Conservation (phyloP, 2,797 vertebrate genomes). For the Sternotherus odoratus region DNA sequence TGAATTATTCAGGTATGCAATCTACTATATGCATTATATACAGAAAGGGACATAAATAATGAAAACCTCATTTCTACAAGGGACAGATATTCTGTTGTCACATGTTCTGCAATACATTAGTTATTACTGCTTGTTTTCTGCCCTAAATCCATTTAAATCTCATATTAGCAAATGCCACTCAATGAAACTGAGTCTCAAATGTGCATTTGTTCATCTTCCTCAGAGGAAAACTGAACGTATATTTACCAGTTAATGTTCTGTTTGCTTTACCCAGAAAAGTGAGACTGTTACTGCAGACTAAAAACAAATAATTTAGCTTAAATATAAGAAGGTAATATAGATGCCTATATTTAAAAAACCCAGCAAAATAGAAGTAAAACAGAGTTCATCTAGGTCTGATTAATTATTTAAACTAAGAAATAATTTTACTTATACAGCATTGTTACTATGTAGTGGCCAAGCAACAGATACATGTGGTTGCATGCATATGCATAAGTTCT, state of each 20-base stretch:
- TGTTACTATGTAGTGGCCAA: background rate
- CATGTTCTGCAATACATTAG: background rate
- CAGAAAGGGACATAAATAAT: slow-evolving; percentile 13
- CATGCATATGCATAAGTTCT: background rate
- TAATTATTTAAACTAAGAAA: background rate
- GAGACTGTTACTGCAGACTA: background rate
- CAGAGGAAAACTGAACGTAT: background rate
- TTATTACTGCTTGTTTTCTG: slow-evolving; percentile 20
- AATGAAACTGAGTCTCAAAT: background rate
- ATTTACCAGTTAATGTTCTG: background rate
- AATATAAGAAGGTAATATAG: background rate
- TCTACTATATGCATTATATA: slow-evolving; percentile 19
- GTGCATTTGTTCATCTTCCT: background rate
- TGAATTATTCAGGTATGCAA: background rate
- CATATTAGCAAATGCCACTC: background rate
- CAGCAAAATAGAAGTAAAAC: background rate
- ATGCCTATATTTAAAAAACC: background rate
- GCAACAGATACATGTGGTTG: background rate
- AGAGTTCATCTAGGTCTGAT: background rate
- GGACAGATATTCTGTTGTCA: background rate
- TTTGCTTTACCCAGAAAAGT: background rate
- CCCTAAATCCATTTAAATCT: background rate
- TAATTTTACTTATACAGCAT: background rate
- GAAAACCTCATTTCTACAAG: slow-evolving; percentile 37
- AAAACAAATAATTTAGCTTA: background rate